phyloP scores from a whole-genome alignment of 2,888 invertebrate species.

The Sinodicranocentrus sp. region DNA sequence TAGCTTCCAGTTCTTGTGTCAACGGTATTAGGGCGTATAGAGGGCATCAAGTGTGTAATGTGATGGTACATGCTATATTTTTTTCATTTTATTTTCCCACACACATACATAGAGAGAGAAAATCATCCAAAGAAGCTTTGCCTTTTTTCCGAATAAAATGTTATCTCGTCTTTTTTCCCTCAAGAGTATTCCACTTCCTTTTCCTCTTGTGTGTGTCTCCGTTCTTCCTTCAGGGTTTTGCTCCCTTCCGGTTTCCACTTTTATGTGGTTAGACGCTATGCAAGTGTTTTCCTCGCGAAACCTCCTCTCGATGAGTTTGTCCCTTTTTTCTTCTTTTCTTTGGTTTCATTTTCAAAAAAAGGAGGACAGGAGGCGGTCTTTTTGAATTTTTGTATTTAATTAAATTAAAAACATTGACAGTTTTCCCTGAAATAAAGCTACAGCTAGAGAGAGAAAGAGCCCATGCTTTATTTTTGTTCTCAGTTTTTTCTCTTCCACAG shows the following conservation, averaged over 20 bases:
- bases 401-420: no score
- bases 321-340: neutral
- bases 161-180: slow-evolving; percentile 31
- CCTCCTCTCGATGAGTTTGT: neutral
- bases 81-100: no score
- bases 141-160: slow-evolving; percentile 19
- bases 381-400: neutral
- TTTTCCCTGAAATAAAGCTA: no score
- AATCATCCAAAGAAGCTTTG: slow-evolving; percentile 21
- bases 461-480: no score
- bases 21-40: slow-evolving; percentile 9
- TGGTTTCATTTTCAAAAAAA: neutral
- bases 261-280: neutral
- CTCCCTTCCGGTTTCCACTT: slow-evolving; percentile 50
- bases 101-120: neutral
- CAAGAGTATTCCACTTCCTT: slow-evolving; percentile 59
- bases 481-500: no score
- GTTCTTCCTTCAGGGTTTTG: slow-evolving; percentile 18
- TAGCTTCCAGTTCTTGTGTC: neutral
- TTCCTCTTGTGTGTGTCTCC: slow-evolving; percentile 41
- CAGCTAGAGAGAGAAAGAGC: no score
- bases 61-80: slow-evolving; percentile 12
- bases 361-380: neutral
- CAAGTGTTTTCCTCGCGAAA: no score
- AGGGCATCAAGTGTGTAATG: slow-evolving; percentile 37